A percentile compares a stretch with the other conserved stretches of the same genome.
phyloP scores from a whole-genome alignment of 1,140 invertebrate species.

The Neodiprion pinetum region DNA sequence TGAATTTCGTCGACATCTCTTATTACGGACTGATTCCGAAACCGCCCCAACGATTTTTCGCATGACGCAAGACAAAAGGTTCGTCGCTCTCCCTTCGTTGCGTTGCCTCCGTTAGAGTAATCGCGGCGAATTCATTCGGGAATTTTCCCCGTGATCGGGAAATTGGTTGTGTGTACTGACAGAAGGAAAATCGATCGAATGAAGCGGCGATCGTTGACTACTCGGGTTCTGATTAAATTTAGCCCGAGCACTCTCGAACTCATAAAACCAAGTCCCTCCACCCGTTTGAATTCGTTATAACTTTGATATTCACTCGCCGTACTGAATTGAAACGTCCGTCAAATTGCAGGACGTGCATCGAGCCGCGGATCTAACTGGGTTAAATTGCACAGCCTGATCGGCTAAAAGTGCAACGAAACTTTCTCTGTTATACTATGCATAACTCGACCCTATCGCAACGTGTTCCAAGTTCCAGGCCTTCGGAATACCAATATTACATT shows the following conservation, averaged over 20 bases:
- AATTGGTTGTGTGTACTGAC: neutral
- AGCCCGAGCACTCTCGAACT: neutral
- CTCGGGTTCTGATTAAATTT: neutral
- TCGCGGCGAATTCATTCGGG: too few relatives aligned
- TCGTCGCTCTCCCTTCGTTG: too few relatives aligned
- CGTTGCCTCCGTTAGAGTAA: too few relatives aligned
- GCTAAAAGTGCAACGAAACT: neutral
- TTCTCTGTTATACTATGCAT: conserved; percentile 8
- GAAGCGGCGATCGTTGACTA: neutral
- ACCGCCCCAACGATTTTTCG: neutral
- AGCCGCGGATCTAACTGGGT: neutral
- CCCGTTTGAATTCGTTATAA: neutral
- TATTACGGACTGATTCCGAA: neutral
- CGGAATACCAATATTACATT: too few relatives aligned
- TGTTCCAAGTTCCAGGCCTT: neutral
- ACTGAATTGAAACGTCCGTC: neutral
- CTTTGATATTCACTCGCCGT: neutral
- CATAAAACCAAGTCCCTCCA: neutral
- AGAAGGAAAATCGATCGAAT: neutral
- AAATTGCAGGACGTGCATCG: conserved; percentile 1
- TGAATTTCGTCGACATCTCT: neutral
- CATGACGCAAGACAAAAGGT: too few relatives aligned
- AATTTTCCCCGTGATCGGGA: neutral
- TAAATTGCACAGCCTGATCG: neutral
- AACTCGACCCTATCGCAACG: neutral